phyloP scores from a whole-genome alignment of 2,113 vertebrate genomes.

The Tympanuchus pallidicinctus region DNA sequence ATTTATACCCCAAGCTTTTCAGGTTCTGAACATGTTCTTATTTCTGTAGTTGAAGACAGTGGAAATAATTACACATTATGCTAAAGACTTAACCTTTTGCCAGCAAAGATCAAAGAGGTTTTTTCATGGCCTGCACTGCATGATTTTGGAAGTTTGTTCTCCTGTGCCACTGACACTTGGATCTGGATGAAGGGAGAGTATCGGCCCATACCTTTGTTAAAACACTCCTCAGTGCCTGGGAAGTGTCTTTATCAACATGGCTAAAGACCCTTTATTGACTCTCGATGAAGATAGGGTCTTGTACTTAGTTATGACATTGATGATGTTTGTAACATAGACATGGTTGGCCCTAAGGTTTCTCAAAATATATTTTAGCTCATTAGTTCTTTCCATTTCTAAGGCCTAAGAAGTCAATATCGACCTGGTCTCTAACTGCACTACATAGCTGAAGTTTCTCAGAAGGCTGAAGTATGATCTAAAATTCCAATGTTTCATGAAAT shows the following conservation, averaged over 20 bases:
- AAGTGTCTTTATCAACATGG: background rate
- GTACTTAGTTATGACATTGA: background rate
- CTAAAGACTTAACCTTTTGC: background rate
- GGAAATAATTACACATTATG: background rate
- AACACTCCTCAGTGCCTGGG: background rate
- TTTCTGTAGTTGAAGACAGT: background rate
- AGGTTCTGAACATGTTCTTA: background rate
- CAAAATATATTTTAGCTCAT: background rate
- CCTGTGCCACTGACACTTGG: background rate
- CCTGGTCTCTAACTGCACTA: background rate
- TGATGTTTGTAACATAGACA: background rate
- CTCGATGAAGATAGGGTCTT: background rate
- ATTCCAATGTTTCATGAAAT: background rate
- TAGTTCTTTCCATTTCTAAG: background rate
- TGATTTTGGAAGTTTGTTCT: accelerated
- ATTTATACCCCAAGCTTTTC: background rate
- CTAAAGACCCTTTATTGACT: background rate
- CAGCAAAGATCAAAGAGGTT: background rate
- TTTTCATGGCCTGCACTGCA: background rate
- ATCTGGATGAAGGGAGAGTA: background rate
- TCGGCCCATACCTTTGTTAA: background rate
- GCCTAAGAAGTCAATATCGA: background rate
- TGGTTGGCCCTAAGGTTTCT: background rate
- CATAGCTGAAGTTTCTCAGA: background rate
- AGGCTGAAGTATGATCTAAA: background rate